These are phyloP conservation scores for Cettia cetti DNA, from an alignment of 2,113 vertebrate genomes.

Conservation along the genomic window DNA sequence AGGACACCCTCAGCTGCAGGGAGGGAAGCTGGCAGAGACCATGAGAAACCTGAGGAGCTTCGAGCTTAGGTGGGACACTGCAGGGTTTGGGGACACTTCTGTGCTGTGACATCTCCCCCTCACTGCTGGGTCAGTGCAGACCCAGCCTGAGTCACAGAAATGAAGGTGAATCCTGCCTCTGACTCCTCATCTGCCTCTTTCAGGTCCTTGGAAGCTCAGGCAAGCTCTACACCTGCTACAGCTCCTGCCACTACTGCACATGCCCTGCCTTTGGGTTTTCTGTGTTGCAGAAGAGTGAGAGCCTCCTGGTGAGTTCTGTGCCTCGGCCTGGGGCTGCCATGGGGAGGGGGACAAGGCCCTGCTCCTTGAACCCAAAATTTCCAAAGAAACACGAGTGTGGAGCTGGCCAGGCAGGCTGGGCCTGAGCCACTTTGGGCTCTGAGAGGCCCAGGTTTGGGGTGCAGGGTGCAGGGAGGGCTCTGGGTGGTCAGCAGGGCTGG, in stretches of 20 bases:
- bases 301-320: conserved; percentile 79
- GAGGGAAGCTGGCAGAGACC: neutral
- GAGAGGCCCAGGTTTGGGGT: neutral
- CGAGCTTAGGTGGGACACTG: neutral
- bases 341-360: neutral
- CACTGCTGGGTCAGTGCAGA: neutral
- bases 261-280: conserved; percentile 88
- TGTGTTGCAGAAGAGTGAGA: conserved; percentile 83
- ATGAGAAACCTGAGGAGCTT: neutral
- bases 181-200: neutral
- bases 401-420: neutral
- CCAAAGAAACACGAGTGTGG: neutral
- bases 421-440: neutral
- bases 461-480: neutral
- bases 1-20: neutral
- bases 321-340: neutral
- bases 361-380: neutral
- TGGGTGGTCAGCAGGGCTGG: neutral
- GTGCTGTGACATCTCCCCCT: neutral
- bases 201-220: conserved; percentile 89
- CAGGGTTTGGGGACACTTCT: neutral
- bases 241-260: conserved; percentile 90
- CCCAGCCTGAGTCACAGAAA: neutral
- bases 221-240: conserved; percentile 83
- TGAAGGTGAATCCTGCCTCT: neutral